These are phyloP conservation scores for Colletes gigas DNA, from an alignment of 1,140 invertebrate genomes.

Conservation along the genomic window DNA sequence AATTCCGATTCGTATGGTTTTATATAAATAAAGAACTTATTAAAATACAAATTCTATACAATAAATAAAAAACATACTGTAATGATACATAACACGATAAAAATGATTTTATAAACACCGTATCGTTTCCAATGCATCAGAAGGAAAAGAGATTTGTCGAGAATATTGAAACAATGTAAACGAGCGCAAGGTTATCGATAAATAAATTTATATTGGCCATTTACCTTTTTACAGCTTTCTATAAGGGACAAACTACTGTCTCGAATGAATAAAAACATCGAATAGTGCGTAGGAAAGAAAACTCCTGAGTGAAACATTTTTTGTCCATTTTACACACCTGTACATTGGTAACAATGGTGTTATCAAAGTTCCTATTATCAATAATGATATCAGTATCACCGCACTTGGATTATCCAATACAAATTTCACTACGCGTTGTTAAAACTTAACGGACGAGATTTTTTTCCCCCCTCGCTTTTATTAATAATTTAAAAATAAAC, in stretches of 20 bases:
- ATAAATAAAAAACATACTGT: not conserved
- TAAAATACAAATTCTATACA: too few species aligned
- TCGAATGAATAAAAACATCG: not conserved
- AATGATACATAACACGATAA: not conserved
- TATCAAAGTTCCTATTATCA: not conserved
- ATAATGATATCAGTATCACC: conserved; percentile 12
- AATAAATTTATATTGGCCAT: conserved; percentile 6
- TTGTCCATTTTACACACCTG: conserved; percentile 21
- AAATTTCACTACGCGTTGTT: not conserved
- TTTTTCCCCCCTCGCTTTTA: not conserved
- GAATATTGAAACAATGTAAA: conserved; percentile 11
- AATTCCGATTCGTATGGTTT: too few species aligned
- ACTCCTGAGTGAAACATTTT: not conserved
- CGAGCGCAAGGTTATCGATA: not conserved
- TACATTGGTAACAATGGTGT: conserved; percentile 24
- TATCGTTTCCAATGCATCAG: not conserved
- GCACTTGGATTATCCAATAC: not conserved
- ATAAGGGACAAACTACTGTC: not conserved
- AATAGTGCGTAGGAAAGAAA: not conserved
- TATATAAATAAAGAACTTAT: not conserved
- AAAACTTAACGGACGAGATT: conserved; percentile 27
- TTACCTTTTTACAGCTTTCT: not conserved
- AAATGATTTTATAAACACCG: not conserved
- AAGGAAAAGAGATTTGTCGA: not conserved
- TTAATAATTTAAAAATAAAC: not conserved